Conservation (phyloP, 2,113 vertebrate genomes). For the Azemiops feae region DNA sequence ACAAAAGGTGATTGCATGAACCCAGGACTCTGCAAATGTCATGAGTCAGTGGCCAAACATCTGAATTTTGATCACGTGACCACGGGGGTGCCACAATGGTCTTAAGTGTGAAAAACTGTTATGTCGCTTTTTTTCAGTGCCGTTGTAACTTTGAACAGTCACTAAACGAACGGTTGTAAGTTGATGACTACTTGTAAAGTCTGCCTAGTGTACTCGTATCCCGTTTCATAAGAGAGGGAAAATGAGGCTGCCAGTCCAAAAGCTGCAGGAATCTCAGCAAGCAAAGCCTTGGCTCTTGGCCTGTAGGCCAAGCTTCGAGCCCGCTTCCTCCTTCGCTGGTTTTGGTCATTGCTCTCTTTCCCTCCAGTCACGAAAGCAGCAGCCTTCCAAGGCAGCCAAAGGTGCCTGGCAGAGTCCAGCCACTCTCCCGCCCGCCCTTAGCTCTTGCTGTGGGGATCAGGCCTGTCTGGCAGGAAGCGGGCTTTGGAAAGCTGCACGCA, state of each 20-base stretch:
- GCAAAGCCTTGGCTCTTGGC: background rate
- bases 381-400: conserved; percentile 6
- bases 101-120: too few species aligned
- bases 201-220: background rate
- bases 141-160: too few species aligned
- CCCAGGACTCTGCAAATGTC: too few species aligned
- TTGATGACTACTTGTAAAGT: background rate
- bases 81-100: too few species aligned
- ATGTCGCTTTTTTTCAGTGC: too few species aligned
- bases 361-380: conserved; percentile 4
- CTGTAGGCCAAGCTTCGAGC: background rate
- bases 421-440: background rate
- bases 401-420: background rate
- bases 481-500: conserved; percentile 19
- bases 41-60: too few species aligned
- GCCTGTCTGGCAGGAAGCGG: conserved; percentile 21
- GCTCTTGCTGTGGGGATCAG: conserved; percentile 4
- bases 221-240: background rate
- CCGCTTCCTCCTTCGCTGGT: background rate
- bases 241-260: background rate
- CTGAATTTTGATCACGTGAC: too few species aligned
- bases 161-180: too few species aligned
- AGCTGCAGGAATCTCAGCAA: background rate
- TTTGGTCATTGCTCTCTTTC: background rate
- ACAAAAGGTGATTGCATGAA: background rate